Percentiles rank a stretch among this genome's conserved stretches.
phyloP scores from a whole-genome alignment of 2,113 vertebrate genomes.

The Caracal caracal region DNA sequence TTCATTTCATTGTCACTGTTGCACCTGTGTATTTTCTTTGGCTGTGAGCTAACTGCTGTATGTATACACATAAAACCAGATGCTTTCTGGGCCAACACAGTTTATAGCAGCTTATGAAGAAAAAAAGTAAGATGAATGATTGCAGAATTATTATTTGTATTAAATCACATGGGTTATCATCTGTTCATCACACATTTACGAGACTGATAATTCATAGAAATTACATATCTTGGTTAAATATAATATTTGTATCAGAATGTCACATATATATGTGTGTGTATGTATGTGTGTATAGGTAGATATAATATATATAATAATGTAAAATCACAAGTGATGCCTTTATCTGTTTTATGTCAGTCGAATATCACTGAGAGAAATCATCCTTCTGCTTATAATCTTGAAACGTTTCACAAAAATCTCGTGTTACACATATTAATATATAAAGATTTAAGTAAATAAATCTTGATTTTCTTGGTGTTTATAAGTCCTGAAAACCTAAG shows the following conservation, averaged over 20 bases:
- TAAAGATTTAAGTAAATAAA: slow-evolving; percentile 47
- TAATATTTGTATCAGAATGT: neutral
- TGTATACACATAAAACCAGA: neutral
- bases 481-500: neutral
- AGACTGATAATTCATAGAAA: neutral
- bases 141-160: neutral
- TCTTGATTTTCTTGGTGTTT: neutral
- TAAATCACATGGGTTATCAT: neutral
- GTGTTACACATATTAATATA: neutral
- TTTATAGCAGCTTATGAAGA: neutral
- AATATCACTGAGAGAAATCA: slow-evolving; percentile 59
- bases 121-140: neutral
- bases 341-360: slow-evolving; percentile 65
- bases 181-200: neutral
- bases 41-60: neutral
- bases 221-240: neutral
- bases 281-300: neutral
- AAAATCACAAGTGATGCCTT: slow-evolving; percentile 73
- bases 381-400: slow-evolving; percentile 53
- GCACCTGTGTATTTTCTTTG: neutral
- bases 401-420: slow-evolving; percentile 41
- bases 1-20: neutral
- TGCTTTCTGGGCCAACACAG: neutral
- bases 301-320: neutral
- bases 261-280: neutral